Evolutionary conservation across 1,140 invertebrate species (phyloP), one percentile per base, ranked within the genome.

Genomic region (Scaptomyza montana): DNA sequence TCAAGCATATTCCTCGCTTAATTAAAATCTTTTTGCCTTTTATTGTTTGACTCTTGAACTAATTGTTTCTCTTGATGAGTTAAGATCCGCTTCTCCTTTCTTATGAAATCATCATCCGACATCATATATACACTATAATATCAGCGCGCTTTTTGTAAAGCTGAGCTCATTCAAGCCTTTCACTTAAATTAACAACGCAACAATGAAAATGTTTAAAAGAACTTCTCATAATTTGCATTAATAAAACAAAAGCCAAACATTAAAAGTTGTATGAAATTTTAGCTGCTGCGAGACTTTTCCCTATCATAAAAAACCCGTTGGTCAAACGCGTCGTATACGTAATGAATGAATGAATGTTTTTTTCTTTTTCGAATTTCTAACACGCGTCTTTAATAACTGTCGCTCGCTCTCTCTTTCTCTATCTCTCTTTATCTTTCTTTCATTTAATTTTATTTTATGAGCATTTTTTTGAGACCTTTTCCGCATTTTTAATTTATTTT

Each of bases 401-500:
- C 59, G 47, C 30, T 69, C 39, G 25, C n/a, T 54, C 6, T 19
- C 28, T 49, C 45, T 50, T 62, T 69, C 21, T 3, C 54, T 63
- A 6, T 43, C 30, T 59, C 36, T 69, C 51, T 57, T 62, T 53
- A 28, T 13, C 41, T 68, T 41, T 39, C 61, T 30, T 28, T 56
- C 74, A 54, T 62, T 74, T 74, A 62, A 45, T 73, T 21, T 21
- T 21, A 21, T 67, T 67, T 51, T 43, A 46, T 41, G 16, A 16
- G 54, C 30, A 7, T 7, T 47, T 47, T 50, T 43, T 47, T 51
- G 57, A 53, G 43, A 59, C 63, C 77, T 69, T 76, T 76, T 67
- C 61, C 72, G 65, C 64, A 77, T 69, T 65, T 78, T 77, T 51
- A 77, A 76, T 70, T 75, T 70, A 71, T 75, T 69, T 75, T 61